Conservation (phyloP, 2,113 vertebrate species). For the Benitochromis conjunctus region DNA sequence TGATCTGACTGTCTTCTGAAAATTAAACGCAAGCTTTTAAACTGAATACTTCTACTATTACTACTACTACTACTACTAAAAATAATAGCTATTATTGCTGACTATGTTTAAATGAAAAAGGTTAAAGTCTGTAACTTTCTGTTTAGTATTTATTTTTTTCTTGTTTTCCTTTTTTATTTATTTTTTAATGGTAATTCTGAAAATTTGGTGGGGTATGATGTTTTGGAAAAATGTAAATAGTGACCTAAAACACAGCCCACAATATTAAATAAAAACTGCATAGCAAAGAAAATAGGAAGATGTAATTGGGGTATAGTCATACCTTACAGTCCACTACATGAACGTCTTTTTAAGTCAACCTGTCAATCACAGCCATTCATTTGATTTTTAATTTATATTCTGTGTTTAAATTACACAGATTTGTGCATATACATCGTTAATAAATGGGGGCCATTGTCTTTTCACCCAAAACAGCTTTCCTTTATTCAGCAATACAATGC, state of each 20-base stretch:
- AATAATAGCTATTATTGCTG: not conserved
- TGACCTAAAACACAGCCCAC: not conserved
- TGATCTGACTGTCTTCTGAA: not conserved
- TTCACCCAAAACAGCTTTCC: not conserved
- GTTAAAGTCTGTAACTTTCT: not conserved
- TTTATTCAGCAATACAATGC: not conserved
- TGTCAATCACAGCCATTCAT: not conserved
- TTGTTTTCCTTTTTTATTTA: rapidly evolving
- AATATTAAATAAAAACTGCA: not conserved
- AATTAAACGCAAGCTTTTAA: not conserved
- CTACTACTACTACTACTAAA: not conserved
- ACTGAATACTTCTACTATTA: rapidly evolving
- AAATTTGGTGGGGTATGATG: not conserved
- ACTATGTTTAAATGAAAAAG: not conserved
- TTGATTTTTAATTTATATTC: not conserved
- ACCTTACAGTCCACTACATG: not conserved
- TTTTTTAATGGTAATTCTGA: rapidly evolving
- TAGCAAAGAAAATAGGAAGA: not conserved
- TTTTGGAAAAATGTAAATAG: not conserved
- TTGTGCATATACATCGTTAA: not conserved
- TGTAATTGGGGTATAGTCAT: not conserved
- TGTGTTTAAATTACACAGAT: not conserved
- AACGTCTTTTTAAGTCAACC: not conserved
- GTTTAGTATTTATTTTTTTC: not conserved
- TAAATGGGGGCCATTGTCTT: not conserved